A percentile compares a stretch with the other conserved stretches of the same genome.
Conservation (phyloP, 2,888 invertebrate genomes). For the Hipparchia sbordonii region DNA sequence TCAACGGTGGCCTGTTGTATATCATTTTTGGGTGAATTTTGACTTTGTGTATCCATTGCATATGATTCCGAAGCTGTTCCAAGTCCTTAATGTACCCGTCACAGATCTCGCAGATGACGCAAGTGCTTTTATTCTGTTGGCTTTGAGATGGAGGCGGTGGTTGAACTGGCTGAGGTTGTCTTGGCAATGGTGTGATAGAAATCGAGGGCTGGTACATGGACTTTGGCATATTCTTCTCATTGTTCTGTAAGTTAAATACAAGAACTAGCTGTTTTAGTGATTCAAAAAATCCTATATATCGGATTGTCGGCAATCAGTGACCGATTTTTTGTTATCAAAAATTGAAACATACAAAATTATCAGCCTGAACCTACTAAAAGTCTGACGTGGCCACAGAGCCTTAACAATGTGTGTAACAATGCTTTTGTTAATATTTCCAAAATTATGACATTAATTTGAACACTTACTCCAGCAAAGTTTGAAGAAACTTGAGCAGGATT, state of each 20-base stretch:
- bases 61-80: constrained; percentile 96
- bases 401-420: too few species aligned
- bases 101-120: constrained; percentile 98
- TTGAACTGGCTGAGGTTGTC: constrained; percentile 58
- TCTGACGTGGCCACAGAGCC: too few species aligned
- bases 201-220: constrained; percentile 86
- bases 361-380: too few species aligned
- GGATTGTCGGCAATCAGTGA: too few species aligned
- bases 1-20: constrained; percentile 95
- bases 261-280: too few species aligned
- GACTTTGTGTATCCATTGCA: constrained; percentile 99
- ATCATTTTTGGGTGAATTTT: constrained; percentile 98
- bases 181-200: constrained; percentile 94
- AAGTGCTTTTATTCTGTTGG: constrained; percentile 87
- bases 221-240: constrained; percentile 52
- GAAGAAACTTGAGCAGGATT: constrained; percentile 45
- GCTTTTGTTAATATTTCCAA: too few species aligned
- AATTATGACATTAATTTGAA: neutral
- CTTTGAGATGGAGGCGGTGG: constrained; percentile 57
- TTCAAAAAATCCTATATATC: too few species aligned
- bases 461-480: constrained; percentile 29
- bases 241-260: constrained; percentile 50
- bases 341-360: too few species aligned
- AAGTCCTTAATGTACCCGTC: constrained; percentile 98
- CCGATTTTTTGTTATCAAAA: too few species aligned